Evolutionary conservation across 2,888 invertebrate genomes (phyloP).

Genomic region (Napeogenes inachia): DNA sequence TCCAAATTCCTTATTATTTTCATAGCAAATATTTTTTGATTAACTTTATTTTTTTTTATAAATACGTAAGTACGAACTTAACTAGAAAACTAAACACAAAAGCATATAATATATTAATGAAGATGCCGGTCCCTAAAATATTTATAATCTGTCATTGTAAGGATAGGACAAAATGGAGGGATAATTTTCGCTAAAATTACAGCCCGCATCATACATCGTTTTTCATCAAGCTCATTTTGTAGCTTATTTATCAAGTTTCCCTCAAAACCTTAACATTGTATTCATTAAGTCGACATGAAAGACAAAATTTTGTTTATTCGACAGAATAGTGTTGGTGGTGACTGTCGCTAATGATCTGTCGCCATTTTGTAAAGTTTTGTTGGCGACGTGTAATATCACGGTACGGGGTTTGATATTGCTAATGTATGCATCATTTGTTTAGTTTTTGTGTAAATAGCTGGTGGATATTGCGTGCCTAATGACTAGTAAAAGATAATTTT

Average conservation of each 20-base stretch:
- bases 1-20: no score
- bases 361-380: constrained; percentile 68
- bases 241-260: constrained; percentile 66
- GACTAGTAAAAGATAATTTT: constrained; percentile 15
- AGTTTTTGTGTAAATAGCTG: constrained; percentile 16
- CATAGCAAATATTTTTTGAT: no score
- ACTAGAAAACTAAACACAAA: no score
- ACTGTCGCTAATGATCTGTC: constrained; percentile 67
- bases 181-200: constrained; percentile 64
- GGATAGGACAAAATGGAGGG: constrained; percentile 48
- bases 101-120: no score
- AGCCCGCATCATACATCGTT: constrained; percentile 62
- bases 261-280: constrained; percentile 64
- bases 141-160: constrained; percentile 23
- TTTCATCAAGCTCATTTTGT: constrained; percentile 65
- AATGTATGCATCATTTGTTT: constrained; percentile 17
- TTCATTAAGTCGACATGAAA: constrained; percentile 71
- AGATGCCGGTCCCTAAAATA: neutral
- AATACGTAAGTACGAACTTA: no score
- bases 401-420: constrained; percentile 13
- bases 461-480: constrained; percentile 11
- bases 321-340: constrained; percentile 72
- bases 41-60: no score
- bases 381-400: constrained; percentile 26
- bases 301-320: constrained; percentile 74